These are phyloP conservation scores for Dione juno DNA, from an alignment of 2,888 invertebrate species.

Conservation along the genomic window DNA sequence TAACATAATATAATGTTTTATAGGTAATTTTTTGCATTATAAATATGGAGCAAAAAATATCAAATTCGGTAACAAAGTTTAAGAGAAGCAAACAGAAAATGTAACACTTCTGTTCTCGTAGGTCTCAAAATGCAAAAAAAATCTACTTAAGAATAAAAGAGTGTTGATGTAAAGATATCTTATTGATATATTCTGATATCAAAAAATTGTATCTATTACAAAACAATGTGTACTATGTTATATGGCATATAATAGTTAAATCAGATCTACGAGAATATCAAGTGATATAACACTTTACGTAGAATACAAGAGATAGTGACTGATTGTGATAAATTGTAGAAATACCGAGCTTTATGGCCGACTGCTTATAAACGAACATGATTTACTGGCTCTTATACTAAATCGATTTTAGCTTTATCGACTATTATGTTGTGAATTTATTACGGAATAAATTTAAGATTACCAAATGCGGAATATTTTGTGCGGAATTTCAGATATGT, in stretches of 20 bases:
- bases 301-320: conserved; percentile 34
- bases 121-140: no score
- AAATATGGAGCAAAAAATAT: no score
- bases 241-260: conserved; percentile 4
- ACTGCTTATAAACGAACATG: conserved; percentile 33
- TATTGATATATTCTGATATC: no score
- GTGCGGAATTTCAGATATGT: conserved; percentile 10
- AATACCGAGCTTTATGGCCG: conserved; percentile 33
- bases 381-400: conserved; percentile 33
- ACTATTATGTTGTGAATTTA: conserved; percentile 33
- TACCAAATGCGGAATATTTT: conserved; percentile 21
- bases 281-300: conserved; percentile 31
- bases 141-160: no score
- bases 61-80: no score
- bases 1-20: neutral
- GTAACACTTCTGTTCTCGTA: no score
- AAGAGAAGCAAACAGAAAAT: no score
- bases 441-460: conserved; percentile 28
- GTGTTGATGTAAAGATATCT: no score
- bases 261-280: conserved; percentile 15
- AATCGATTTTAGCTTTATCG: conserved; percentile 35
- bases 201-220: neutral
- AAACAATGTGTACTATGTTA: neutral
- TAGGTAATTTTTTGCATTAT: no score
- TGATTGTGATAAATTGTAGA: conserved; percentile 37